phyloP scores from a whole-genome alignment of 2,113 vertebrate species.

The Pedetes capensis region DNA sequence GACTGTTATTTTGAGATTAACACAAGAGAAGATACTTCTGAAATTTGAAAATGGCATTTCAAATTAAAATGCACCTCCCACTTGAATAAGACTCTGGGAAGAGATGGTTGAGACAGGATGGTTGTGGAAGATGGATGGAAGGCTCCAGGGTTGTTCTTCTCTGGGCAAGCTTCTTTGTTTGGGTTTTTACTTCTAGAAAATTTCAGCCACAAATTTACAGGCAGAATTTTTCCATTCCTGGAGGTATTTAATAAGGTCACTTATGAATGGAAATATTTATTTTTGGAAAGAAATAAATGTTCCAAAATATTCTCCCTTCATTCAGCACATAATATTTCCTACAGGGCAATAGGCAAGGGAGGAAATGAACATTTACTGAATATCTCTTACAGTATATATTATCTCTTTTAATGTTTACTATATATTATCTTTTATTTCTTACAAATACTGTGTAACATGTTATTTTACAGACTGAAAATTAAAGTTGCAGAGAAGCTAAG shows the following conservation, averaged over 20 bases:
- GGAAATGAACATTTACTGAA: neutral
- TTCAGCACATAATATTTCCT: conserved; percentile 25
- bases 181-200: neutral
- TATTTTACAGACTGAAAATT: conserved; percentile 7
- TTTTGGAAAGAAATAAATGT: conserved; percentile 24
- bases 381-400: neutral
- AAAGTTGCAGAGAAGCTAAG: conserved; percentile 5
- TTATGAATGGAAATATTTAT: conserved; percentile 50
- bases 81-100: neutral
- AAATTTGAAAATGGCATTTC: neutral
- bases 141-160: neutral
- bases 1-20: neutral
- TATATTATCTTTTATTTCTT: conserved; percentile 20
- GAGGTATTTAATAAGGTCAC: neutral
- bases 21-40: neutral
- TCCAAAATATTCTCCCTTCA: conserved; percentile 12
- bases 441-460: neutral
- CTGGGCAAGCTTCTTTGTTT: neutral
- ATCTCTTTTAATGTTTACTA: neutral
- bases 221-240: neutral
- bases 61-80: neutral
- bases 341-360: neutral
- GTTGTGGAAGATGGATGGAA: neutral
- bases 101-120: neutral
- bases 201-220: neutral